Base-by-base conservation (phyloP, 1,140 invertebrate genomes). In the Leguminivora glycinivorella region DNA sequence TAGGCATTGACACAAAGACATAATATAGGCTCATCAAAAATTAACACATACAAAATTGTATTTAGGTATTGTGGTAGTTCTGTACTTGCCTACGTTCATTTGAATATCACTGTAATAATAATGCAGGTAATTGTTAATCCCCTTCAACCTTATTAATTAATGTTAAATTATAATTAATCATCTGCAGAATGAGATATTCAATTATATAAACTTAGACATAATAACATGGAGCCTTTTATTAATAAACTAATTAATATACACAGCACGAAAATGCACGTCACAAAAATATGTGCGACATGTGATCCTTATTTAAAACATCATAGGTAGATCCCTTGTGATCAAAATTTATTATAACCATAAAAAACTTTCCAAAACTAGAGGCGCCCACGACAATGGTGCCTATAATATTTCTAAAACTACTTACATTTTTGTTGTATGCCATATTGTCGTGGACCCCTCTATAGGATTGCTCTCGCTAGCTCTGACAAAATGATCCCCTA, bases 361-460 rank as follows among this genome's bases (percentile, higher is more conserved):
- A 43, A 73, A 69, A 63, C 63, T 34, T 22, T 72, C 69, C 72
- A 72, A 68, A 72, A 70, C 52, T 75, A 72, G 17, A 52, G 47
- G 22, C 47, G 47, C n/a, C 47, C 47, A 52, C 47, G 47, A 52
- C 47, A 52, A 52, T 22, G 1, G 17, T 22, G n/a, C 19, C 47
- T 52, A 52, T 52, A 52, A 52, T 52, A 52, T 52, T 52, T 52
- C 47, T 52, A 52, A 52, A 52, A 52, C 47, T 52, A 52, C 17
- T 52, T 52, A 52, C 47, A 52, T 22, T 52, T 52, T 52, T 52
- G 14, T 52, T 52, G 5, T 52, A 52, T 52, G 47, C 47, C 19
- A 22, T 22, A 22, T 52, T 52, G 47, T 52, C 47, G 47, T 22
- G 47, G 47, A 52, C 19, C 47, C 19, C 47, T 22, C 47, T 22